Conservation (phyloP, 2,113 vertebrate genomes). For the Tragelaphus strepsiceros region DNA sequence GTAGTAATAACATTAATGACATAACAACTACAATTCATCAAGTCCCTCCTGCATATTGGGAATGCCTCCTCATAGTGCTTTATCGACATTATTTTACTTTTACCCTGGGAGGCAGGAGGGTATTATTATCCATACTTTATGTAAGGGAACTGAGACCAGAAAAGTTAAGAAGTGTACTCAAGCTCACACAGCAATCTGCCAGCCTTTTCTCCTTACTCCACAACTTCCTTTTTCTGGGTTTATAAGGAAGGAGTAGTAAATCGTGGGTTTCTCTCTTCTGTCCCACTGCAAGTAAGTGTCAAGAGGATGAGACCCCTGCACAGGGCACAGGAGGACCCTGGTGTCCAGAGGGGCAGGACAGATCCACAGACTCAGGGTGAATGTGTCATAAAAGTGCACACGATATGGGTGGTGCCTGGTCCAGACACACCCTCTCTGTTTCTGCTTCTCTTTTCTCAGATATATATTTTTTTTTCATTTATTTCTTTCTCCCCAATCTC, state of each 20-base stretch:
- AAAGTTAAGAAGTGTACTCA: background rate
- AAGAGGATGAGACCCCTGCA: fast-evolving
- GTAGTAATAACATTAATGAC: background rate
- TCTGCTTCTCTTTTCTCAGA: background rate
- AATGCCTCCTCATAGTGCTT: background rate
- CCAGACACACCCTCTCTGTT: background rate
- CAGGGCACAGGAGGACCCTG: fast-evolving
- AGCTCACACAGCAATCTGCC: background rate
- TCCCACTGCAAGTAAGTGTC: fast-evolving
- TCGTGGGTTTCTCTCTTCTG: background rate
- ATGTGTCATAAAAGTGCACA: fast-evolving
- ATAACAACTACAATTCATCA: background rate
- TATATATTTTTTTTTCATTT: background rate
- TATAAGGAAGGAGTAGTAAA: fast-evolving
- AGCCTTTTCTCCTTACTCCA: fast-evolving
- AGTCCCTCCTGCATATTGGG: background rate
- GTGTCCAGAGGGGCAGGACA: fast-evolving
- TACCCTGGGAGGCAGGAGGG: background rate
- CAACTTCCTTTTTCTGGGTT: background rate
- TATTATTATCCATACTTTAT: background rate
- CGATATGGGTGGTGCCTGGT: fast-evolving
- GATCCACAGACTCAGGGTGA: background rate
- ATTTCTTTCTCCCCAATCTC: background rate
- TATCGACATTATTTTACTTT: background rate
- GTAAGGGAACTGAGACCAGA: background rate